phyloP scores from a whole-genome alignment of 2,888 invertebrate genomes.

The Hymenopus coronatus region DNA sequence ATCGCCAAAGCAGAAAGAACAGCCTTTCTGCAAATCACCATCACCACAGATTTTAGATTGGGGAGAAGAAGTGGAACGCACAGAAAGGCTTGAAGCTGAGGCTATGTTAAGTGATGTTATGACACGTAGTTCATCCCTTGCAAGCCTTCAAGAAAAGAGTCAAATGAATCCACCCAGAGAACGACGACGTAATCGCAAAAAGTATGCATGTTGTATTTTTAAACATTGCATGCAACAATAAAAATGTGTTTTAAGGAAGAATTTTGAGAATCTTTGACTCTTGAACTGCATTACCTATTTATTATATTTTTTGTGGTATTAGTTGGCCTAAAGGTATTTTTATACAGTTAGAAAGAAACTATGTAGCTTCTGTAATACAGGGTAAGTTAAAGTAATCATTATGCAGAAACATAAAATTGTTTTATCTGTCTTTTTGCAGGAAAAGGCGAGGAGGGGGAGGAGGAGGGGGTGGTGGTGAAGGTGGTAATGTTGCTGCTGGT shows the following conservation, averaged over 20 bases:
- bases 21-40: conserved; percentile 10
- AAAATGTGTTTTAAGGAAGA: conserved; percentile 13
- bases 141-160: conserved; percentile 45
- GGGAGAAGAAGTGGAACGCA: conserved; percentile 60
- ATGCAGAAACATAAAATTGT: no score
- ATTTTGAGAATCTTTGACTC: neutral
- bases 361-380: no score
- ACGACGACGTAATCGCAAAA: conserved; percentile 34
- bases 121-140: conserved; percentile 55
- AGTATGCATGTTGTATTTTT: neutral
- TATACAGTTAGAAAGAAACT: no score
- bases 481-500: conserved; percentile 41
- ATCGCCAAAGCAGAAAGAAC: neutral
- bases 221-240: conserved; percentile 35
- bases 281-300: neutral
- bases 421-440: neutral
- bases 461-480: conserved; percentile 47
- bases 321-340: no score
- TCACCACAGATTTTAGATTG: conserved; percentile 50
- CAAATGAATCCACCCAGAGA: conserved; percentile 12
- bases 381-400: no score
- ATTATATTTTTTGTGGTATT: neutral
- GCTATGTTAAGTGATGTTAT: conserved; percentile 45
- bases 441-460: neutral
- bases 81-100: conserved; percentile 51